Percentiles rank a stretch among this genome's conserved stretches.
These are phyloP conservation scores for Pangasius sanitwongsei DNA, from an alignment of 2,797 vertebrate genomes.

Conservation along the genomic window DNA sequence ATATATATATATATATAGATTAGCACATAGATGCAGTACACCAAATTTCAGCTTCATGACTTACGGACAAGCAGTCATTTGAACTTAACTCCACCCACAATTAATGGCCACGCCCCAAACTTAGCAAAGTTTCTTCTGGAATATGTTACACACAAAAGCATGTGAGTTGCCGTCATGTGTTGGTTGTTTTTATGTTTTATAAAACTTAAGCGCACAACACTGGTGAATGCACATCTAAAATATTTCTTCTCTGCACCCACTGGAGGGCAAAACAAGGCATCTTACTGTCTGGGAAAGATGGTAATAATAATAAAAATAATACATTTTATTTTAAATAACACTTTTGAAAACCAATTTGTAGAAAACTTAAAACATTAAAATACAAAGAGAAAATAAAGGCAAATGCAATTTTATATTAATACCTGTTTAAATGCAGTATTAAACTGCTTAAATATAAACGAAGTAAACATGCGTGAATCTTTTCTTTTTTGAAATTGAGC, in stretches of 20 bases:
- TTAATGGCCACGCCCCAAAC: not conserved
- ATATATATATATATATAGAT: too few relatives aligned
- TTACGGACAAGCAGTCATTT: not conserved
- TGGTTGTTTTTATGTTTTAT: not conserved
- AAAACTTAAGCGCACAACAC: not conserved
- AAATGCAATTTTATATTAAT: not conserved
- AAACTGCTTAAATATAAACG: not conserved
- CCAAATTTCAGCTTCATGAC: not conserved
- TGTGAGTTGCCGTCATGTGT: not conserved
- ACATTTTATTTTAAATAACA: not conserved
- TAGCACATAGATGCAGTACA: not conserved
- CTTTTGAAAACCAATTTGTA: not conserved
- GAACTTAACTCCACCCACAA: not conserved
- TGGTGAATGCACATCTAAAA: not conserved
- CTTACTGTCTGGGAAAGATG: not conserved
- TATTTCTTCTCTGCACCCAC: not conserved
- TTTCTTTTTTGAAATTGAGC: too few relatives aligned
- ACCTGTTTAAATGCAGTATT: not conserved
- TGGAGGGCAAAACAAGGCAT: not conserved
- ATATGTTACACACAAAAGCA: not conserved
- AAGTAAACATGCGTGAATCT: not conserved
- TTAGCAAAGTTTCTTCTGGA: not conserved
- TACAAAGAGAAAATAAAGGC: not conserved
- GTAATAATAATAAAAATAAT: not conserved
- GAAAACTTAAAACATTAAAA: not conserved